Evolutionary conservation across 2,113 vertebrate species (phyloP).

Genomic region (sheep (Ovis aries)): DNA sequence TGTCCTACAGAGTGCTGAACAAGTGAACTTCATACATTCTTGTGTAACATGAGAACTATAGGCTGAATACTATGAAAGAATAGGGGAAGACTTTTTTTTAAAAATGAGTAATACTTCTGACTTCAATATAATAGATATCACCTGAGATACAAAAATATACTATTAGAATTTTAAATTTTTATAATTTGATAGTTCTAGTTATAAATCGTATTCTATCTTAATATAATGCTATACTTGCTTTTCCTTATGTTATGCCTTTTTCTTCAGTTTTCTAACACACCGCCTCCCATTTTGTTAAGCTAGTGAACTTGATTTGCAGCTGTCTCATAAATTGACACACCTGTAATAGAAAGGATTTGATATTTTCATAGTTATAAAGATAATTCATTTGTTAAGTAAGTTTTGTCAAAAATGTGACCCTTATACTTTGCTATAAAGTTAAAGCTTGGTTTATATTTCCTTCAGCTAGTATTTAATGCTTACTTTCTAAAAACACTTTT

Average conservation of each 20-base stretch:
- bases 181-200: background rate
- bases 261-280: background rate
- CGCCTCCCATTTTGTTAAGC: background rate
- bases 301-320: background rate
- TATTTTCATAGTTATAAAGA: background rate
- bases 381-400: slow-evolving; percentile 3
- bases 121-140: background rate
- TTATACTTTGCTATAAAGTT: slow-evolving; percentile 25
- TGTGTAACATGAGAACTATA: background rate
- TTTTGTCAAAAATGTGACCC: background rate
- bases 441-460: background rate
- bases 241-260: background rate
- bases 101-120: background rate
- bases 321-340: background rate
- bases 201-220: background rate
- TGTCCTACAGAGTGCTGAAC: background rate
- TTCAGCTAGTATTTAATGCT: background rate
- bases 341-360: background rate
- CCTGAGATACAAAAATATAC: background rate
- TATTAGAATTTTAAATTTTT: slow-evolving; percentile 25
- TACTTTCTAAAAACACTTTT: slow-evolving; percentile 31
- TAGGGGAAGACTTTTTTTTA: background rate
- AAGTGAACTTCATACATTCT: background rate
- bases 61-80: background rate
- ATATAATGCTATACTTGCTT: background rate